These are phyloP conservation scores for Protosalanx chinensis DNA, from an alignment of 2,797 vertebrate genomes.

Conservation along the genomic window DNA sequence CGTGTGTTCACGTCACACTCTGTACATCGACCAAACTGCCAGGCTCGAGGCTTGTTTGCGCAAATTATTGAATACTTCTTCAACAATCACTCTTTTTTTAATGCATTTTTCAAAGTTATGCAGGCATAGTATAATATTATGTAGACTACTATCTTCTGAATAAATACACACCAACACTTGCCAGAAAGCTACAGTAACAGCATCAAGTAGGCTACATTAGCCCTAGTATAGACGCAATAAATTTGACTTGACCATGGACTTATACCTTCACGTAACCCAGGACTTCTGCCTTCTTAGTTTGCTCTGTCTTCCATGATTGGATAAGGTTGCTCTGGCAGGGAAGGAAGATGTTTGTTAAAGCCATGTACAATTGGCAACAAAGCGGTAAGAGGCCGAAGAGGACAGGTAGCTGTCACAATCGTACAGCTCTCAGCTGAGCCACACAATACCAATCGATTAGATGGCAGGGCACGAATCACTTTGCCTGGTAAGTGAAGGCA, in stretches of 20 bases:
- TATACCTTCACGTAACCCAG: background rate
- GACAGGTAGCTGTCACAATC: constrained; percentile 19
- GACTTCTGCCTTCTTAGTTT: background rate
- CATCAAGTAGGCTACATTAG: background rate
- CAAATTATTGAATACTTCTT: background rate
- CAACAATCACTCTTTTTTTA: background rate
- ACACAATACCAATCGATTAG: constrained; percentile 56
- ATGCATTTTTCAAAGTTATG: background rate
- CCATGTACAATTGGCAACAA: constrained; percentile 19
- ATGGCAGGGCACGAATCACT: constrained; percentile 5
- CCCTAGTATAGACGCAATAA: background rate
- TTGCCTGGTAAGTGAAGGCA: constrained; percentile 37
- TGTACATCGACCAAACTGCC: background rate
- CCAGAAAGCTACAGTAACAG: background rate
- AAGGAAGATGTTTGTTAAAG: constrained; percentile 37
- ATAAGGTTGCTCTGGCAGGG: constrained; percentile 13
- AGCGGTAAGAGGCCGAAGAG: constrained; percentile 20
- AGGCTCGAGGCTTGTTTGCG: background rate
- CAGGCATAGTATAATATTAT: background rate
- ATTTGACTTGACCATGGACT: background rate
- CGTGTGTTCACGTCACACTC: background rate
- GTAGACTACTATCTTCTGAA: no score
- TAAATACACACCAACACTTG: background rate
- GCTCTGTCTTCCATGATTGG: background rate
- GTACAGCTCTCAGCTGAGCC: constrained; percentile 44